phyloP scores from a whole-genome alignment of 2,888 invertebrate genomes.

The Frankliniella fusca region DNA sequence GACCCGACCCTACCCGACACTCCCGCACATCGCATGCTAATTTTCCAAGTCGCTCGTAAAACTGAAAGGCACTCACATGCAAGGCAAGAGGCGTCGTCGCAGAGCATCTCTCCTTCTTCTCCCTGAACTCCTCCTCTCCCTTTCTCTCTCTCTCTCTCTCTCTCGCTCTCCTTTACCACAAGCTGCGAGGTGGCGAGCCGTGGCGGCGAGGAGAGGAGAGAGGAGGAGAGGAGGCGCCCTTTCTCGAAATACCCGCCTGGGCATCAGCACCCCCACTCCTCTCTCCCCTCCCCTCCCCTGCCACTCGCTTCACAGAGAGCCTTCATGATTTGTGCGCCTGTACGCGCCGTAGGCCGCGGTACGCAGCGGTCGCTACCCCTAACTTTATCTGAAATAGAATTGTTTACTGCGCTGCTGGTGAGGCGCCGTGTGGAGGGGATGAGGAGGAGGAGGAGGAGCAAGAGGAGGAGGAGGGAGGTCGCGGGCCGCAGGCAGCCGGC shows the following conservation, averaged over 20 bases:
- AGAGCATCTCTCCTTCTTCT: neutral
- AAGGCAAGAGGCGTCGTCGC: neutral
- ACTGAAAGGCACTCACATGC: neutral
- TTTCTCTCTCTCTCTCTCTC: neutral
- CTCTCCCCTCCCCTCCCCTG: neutral
- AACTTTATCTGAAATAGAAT: conserved; percentile 6
- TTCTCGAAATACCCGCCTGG: neutral
- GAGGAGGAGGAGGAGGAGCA: too few species aligned
- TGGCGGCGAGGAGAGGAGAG: neutral
- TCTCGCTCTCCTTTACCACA: neutral
- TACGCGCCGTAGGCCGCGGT: neutral
- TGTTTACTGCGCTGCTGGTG: neutral
- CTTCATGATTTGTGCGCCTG: conserved; percentile 1
- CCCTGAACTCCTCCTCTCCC: neutral
- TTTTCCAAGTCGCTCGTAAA: too few species aligned
- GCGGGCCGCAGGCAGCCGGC: too few species aligned
- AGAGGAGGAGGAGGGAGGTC: too few species aligned
- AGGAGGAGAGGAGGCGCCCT: neutral
- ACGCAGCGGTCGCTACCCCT: neutral
- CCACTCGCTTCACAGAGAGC: neutral
- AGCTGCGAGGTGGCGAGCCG: neutral
- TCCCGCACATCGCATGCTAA: too few species aligned
- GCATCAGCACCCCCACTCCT: neutral
- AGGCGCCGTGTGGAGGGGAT: too few species aligned
- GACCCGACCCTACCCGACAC: too few species aligned